Evolutionary conservation across 2,113 vertebrate genomes (phyloP).

Genomic region (Dipodomys ordii): DNA sequence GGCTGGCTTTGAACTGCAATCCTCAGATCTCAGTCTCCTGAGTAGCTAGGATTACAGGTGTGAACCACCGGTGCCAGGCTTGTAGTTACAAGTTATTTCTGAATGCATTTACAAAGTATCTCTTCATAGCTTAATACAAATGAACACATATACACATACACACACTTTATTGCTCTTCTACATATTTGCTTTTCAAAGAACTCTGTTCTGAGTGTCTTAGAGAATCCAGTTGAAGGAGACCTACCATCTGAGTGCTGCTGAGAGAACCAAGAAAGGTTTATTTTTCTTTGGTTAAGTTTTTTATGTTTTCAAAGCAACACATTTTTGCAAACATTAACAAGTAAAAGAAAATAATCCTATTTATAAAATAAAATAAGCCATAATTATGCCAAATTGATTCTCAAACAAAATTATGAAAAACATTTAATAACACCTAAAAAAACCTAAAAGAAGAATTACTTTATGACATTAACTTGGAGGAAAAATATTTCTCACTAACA

Average conservation of each 20-base stretch:
- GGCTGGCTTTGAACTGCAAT: too few relatives aligned
- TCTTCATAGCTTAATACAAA: too few relatives aligned
- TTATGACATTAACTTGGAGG: not conserved
- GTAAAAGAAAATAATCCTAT: not conserved
- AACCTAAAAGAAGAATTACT: too few relatives aligned
- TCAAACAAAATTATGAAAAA: not conserved
- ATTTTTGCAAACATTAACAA: conserved; percentile 16
- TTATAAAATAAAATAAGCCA: not conserved
- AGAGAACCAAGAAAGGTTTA: not conserved
- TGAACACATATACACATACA: too few relatives aligned
- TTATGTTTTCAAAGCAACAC: not conserved
- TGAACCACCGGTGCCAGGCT: too few relatives aligned
- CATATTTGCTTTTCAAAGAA: not conserved
- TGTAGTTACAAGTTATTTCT: too few relatives aligned
- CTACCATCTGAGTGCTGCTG: not conserved
- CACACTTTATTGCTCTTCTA: not conserved
- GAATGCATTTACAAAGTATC: too few relatives aligned
- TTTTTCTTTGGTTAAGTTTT: not conserved
- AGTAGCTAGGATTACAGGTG: too few relatives aligned
- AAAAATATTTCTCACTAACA: not conserved
- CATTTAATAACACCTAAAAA: not conserved
- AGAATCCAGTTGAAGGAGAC: not conserved
- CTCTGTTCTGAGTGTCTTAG: not conserved
- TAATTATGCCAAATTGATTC: not conserved
- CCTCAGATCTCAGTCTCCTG: too few relatives aligned